Conservation (phyloP, 2,113 vertebrate genomes). For the Sitta europaea region DNA sequence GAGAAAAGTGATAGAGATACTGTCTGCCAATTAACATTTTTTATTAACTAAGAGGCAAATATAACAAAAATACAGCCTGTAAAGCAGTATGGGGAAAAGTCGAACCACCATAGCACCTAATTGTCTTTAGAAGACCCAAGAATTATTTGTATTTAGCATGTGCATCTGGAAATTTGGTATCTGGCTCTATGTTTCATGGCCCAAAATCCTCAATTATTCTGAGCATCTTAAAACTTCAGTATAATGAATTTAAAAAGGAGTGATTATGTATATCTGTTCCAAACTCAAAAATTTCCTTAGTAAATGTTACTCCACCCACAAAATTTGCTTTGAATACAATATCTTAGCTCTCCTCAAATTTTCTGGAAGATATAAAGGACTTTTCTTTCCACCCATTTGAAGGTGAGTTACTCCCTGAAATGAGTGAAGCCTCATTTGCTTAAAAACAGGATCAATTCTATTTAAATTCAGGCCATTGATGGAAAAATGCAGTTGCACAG, state of each 20-base stretch:
- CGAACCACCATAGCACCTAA: background rate
- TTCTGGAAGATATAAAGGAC: background rate
- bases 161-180: background rate
- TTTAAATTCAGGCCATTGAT: background rate
- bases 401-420: background rate
- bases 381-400: background rate
- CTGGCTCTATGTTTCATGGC: background rate
- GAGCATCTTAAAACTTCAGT: background rate
- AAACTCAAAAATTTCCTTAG: background rate
- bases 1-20: slow-evolving; percentile 8
- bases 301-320: background rate
- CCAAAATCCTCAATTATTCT: background rate
- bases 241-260: background rate
- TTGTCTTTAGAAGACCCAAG: background rate
- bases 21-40: slow-evolving; percentile 41
- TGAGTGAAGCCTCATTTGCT: background rate
- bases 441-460: background rate
- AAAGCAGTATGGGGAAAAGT: background rate
- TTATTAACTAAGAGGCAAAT: background rate
- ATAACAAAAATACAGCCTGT: background rate
- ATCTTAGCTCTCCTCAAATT: background rate
- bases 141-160: background rate
- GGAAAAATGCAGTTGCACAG: background rate
- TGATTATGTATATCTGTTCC: background rate
- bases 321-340: background rate